Evolutionary conservation across 2,888 invertebrate species (phyloP), one percentile per base, ranked within the genome.

Genomic region (Parnassius smintheus): DNA sequence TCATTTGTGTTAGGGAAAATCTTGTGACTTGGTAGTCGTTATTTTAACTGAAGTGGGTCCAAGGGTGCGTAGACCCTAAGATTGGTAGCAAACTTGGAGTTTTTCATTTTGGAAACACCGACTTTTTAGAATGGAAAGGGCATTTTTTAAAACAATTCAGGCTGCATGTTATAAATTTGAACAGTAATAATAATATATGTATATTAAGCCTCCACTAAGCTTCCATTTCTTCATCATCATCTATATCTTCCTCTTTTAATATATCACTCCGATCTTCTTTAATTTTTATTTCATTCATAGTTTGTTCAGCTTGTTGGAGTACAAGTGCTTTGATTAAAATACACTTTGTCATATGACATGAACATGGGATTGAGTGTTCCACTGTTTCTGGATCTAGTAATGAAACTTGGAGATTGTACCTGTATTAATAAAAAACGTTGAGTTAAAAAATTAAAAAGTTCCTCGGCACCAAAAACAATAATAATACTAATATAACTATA

Each of bases 341-440:
- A 77, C 97, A 97, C 76, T 95, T 96, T 0, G 96, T 96, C 92
- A 95, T 92, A 74, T 95, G 91, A 79, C 97, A 97, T 11, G 91
- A 76, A 75, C 97, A 97, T 10, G 96, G 96, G 41, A 95, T 85
- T 0, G 96, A 96, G 79, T 97, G 97, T 35, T 95, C 94, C 9
- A 94, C 89, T 52, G 86, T 86, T 46, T 94, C 93, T 2, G 95
- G 93, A 80, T 97, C 95, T 56, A 96, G 77, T 79, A 96, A 89
- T 54, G 94, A 93, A 41, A 96, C 84, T 79, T 95, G 93, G 56
- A 97, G 88, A 73, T 94, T 93, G 78, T 96, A 97, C 71, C 93
- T 92, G 76, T 13, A 73, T 44, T 44, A 44, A 10, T 3, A 48
- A 12, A 48, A 48, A 48, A 48, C 1, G 25, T 25, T 25, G 7